phyloP scores from a whole-genome alignment of 2,113 vertebrate species.

The Brachypteracias leptosomus region DNA sequence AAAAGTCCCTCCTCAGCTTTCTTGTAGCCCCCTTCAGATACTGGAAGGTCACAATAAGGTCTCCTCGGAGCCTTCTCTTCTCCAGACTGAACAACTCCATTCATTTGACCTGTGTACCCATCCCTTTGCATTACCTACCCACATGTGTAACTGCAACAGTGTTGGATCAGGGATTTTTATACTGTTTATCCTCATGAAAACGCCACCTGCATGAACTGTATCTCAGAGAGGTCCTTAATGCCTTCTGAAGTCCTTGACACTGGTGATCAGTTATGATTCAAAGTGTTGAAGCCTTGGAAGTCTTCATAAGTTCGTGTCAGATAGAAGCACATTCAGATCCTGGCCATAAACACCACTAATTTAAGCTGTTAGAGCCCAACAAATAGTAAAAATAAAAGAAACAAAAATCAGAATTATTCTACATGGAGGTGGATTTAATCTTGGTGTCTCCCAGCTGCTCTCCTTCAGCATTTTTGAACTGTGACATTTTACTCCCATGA shows the following conservation, averaged over 20 bases:
- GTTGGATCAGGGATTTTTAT: neutral
- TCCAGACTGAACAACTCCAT: no score
- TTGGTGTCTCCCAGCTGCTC: neutral
- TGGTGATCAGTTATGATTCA: neutral
- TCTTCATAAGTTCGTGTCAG: neutral
- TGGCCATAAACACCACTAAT: neutral
- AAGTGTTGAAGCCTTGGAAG: neutral
- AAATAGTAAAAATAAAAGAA: neutral
- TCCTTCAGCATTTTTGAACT: neutral
- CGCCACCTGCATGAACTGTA: neutral
- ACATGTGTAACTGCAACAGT: neutral
- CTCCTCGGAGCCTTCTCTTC: no score
- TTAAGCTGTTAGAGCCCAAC: neutral
- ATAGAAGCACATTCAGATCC: neutral
- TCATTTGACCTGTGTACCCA: fast-evolving
- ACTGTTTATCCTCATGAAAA: neutral
- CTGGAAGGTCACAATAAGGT: no score
- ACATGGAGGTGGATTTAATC: fast-evolving
- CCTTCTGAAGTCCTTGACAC: neutral
- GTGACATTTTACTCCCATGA: neutral
- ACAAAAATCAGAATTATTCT: neutral
- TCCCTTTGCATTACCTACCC: neutral
- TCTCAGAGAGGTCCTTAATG: neutral
- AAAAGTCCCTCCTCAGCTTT: no score
- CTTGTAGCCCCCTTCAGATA: no score